Conservation (phyloP, 2,888 invertebrate genomes). For the Dasysyrphus albostriatus region DNA sequence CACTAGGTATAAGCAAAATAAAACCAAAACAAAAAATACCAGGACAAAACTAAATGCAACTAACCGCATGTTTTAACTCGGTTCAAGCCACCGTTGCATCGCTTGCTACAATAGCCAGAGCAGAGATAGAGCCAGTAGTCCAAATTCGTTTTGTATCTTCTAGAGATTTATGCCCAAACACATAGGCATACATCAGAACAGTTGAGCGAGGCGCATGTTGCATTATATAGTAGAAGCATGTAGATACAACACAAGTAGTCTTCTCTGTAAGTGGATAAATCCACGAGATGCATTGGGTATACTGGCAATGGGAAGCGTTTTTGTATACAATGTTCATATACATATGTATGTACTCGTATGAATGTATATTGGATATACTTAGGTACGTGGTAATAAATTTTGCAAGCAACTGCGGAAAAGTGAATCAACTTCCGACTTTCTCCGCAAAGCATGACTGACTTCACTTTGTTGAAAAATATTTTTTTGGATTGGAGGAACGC, state of each 20-base stretch:
- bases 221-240: background rate
- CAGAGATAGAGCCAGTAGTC: slow-evolving; percentile 14
- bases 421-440: slow-evolving; percentile 77
- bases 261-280: slow-evolving; percentile 44
- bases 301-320: background rate
- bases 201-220: slow-evolving; percentile 32
- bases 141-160: slow-evolving; percentile 50
- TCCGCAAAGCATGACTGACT: slow-evolving; percentile 76
- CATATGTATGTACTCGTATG: background rate
- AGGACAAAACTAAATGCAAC: slow-evolving; percentile 30
- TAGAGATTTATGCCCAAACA: slow-evolving; percentile 61
- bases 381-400: slow-evolving; percentile 65
- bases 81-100: background rate
- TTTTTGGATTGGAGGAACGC: slow-evolving; percentile 27
- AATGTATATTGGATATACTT: background rate
- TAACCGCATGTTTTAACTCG: slow-evolving; percentile 56
- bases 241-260: background rate
- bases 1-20: background rate
- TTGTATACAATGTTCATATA: slow-evolving; percentile 9
- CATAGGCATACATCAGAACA: slow-evolving; percentile 58
- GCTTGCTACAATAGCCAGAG: background rate
- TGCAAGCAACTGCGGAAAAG: slow-evolving; percentile 74
- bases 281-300: slow-evolving; percentile 35
- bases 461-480: slow-evolving; percentile 46
- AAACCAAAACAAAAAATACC: background rate